Evolutionary conservation across 2,888 invertebrate genomes (phyloP), one percentile per base, ranked within the genome.

Genomic region (Drosophila merina): DNA sequence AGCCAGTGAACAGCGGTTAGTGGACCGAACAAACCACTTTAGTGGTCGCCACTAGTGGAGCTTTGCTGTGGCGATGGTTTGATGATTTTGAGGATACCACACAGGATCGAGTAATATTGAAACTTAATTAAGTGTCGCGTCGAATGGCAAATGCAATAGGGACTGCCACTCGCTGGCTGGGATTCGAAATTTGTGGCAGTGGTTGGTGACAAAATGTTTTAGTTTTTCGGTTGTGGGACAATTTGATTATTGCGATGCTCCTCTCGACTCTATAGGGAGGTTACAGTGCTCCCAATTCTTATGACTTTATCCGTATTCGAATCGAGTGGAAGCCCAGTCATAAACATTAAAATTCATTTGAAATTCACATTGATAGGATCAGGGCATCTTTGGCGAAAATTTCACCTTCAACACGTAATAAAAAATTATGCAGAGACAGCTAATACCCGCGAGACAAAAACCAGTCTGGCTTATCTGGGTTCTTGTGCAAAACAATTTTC

Each of bases 111-210:
- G 72, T 57, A 58, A 62, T 68, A 72, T 72, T 68, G 84, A 75
- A 80, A 78, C 85, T 84, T 84, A 81, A 81, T 81, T 84, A 81
- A 81, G 84, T 80, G 73, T 68, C 56, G 57, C 71, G 57, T 45
- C 12, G 14, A 12, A 20, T n/a, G 10, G 30, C 26, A 50, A 56
- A 69, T 60, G 10, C 31, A 14, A n/a, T n/a, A 33, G n/a, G n/a
- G 8, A 20, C 6, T 4, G 3, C 4, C 9, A 20, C 12, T 10
- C 12, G 36, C n/a, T 30, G n/a, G 1, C 2, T 4, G 36, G n/a
- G 28, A 40, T 57, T 56, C 44, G 33, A 49, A 68, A 69, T 74
- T 71, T 55, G 69, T 55, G 71, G 70, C 50, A 49, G 66, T 38
- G 72, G 77, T 52, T 38, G 62, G 51, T 69, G 75, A 70, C 14